Evolutionary conservation across 2,113 vertebrate genomes (phyloP), one percentile per base, ranked within the genome.

Genomic region (Plestiodon gilberti): DNA sequence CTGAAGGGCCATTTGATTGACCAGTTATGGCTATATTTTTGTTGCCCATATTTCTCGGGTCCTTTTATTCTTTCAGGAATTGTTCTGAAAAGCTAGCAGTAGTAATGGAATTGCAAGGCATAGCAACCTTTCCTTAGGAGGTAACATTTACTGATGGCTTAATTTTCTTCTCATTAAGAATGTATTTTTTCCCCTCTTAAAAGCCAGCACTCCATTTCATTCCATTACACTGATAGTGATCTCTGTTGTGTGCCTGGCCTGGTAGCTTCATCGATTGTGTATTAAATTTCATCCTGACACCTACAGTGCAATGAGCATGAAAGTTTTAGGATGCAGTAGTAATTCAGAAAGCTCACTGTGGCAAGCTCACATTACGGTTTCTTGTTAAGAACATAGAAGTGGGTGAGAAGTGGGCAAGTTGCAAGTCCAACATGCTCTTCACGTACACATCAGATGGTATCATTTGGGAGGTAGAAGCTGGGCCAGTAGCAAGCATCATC

Each of bases 301-400:
- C 85, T 90, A 87, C 81, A 71, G 1, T 81, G 81, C 91, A 90
- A 89, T 83, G 90, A 88, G 86, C 84, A 78, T 89, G 88, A 62
- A 95, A 91, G 89, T 94, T 96, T 96, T 94, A 94, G 96, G 93
- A 90, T 91, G 65, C 82, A 89, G 93, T 89, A 90, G 85, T 91
- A 91, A 93, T 93, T 90, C 75, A 88, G 92, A 90, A 83, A 86
- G 85, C 78, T 94, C 87, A 43, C 62, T 87, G 83, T 94, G 81
- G 91, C 62, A 75, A 92, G 93, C 95, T 96, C 91, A 87, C 38
- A 23, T 96, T 96, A 94, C 90, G 61, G 87, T 90, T 93, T 90
- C 93, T 94, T 93, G 87, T 95, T 95, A 89, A 94, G 84, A 87
- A 81, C 88, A 71, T 77, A 93, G 81, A 48, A 48, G 84, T 91